These are phyloP conservation scores for Megalonaias nervosa DNA, from an alignment of 1,140 invertebrate genomes.

Conservation along the genomic window DNA sequence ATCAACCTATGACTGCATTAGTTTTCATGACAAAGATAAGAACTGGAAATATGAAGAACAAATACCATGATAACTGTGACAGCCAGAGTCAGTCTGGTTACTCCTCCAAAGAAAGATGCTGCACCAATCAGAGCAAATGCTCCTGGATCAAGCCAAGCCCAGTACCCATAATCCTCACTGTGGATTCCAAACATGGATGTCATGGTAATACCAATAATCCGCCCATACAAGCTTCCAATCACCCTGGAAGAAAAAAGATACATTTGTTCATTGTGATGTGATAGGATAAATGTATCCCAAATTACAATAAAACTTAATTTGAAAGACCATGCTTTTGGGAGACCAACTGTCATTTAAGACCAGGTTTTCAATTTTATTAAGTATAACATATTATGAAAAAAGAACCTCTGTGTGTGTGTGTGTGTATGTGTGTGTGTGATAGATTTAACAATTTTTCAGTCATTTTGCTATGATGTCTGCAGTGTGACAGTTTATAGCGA, in stretches of 20 bases:
- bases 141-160: conserved; percentile 73
- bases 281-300: too few species aligned
- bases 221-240: conserved; percentile 72
- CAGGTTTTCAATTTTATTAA: too few species aligned
- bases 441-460: too few species aligned
- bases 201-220: conserved; percentile 68
- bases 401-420: too few species aligned
- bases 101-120: conserved; percentile 73
- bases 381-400: too few species aligned
- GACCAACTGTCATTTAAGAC: too few species aligned
- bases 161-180: conserved; percentile 61
- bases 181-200: conserved; percentile 68
- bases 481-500: too few species aligned
- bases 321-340: too few species aligned
- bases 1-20: not conserved
- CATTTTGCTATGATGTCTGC: too few species aligned
- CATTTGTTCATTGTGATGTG: not conserved
- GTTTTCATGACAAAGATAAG: not conserved
- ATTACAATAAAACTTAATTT: too few species aligned
- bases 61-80: conserved; percentile 72
- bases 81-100: conserved; percentile 71
- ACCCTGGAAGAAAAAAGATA: conserved; percentile 48
- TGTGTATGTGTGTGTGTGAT: too few species aligned
- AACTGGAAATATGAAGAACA: not conserved
- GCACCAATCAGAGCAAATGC: conserved; percentile 72